A percentile compares a stretch with the other conserved stretches of the same genome.
phyloP scores from a whole-genome alignment of 2,888 invertebrate species.

The Ochropleura leucogaster region DNA sequence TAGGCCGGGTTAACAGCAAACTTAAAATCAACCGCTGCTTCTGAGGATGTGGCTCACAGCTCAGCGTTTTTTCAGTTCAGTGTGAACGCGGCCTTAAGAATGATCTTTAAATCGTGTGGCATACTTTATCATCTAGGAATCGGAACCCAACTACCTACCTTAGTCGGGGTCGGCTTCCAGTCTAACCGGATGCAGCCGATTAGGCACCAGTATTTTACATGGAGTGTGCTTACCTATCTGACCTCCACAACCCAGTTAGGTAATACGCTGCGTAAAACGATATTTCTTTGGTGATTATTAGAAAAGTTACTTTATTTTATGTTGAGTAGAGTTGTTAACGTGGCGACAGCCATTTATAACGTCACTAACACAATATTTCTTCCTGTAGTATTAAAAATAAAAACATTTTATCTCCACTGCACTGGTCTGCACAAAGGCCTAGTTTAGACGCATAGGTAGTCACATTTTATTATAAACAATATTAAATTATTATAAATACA shows the following conservation, averaged over 20 bases:
- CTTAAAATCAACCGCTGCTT: not conserved
- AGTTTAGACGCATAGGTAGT: slow-evolving; percentile 12
- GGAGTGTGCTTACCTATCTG: no score
- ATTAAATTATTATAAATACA: not conserved
- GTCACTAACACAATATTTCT: slow-evolving; percentile 20
- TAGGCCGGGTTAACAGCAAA: not conserved
- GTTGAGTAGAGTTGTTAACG: not conserved
- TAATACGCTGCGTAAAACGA: no score
- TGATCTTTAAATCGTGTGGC: not conserved
- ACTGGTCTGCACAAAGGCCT: slow-evolving; percentile 21
- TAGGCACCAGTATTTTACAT: not conserved
- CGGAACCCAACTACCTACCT: not conserved
- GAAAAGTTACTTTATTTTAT: slow-evolving; percentile 12
- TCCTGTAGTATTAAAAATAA: slow-evolving; percentile 20
- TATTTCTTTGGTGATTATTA: not conserved
- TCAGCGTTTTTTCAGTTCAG: not conserved
- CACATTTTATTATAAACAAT: slow-evolving; percentile 17
- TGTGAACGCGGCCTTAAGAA: not conserved
- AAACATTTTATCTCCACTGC: slow-evolving; percentile 29
- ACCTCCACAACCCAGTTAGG: no score
- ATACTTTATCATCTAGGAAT: not conserved
- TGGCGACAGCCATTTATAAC: not conserved
- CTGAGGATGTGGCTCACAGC: not conserved
- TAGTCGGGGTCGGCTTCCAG: not conserved
- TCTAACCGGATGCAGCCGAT: not conserved